Conservation (phyloP, 2,113 vertebrate species). For the Aspiorhynchus laticeps region DNA sequence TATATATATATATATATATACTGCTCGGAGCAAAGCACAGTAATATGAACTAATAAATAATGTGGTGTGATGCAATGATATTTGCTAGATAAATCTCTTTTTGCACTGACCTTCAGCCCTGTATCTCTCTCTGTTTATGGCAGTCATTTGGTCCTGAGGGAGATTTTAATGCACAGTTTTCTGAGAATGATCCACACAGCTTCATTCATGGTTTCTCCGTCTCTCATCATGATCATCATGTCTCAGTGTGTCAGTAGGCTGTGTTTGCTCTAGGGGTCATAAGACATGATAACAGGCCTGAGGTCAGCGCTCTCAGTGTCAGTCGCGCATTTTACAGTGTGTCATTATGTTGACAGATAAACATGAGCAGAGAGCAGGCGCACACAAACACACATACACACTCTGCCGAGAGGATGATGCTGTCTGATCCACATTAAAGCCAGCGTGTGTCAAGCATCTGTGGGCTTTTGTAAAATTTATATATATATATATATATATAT, state of each 20-base stretch:
- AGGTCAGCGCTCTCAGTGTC: constrained; percentile 22
- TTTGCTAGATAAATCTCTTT: not conserved
- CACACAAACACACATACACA: not conserved
- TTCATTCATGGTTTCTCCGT: not conserved
- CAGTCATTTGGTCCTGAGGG: not conserved
- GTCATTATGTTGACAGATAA: constrained; percentile 64
- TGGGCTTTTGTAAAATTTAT: too few relatives aligned
- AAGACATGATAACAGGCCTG: constrained; percentile 47
- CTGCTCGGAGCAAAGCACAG: not conserved
- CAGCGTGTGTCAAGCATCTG: too few relatives aligned
- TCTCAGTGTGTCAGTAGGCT: constrained; percentile 54
- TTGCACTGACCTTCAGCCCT: not conserved
- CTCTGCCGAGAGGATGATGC: not conserved
- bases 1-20: too few relatives aligned
- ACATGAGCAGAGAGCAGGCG: not conserved
- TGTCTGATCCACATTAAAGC: not conserved
- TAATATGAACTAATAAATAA: not conserved
- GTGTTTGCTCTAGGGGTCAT: constrained; percentile 62
- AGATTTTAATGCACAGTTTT: not conserved
- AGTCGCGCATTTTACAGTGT: constrained; percentile 62
- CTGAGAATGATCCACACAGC: not conserved
- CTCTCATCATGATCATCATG: not conserved
- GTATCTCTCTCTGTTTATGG: not conserved
- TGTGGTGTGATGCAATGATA: not conserved
- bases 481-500: too few relatives aligned